phyloP scores from a whole-genome alignment of 2,888 invertebrate species.

The Nysson spinosus region DNA sequence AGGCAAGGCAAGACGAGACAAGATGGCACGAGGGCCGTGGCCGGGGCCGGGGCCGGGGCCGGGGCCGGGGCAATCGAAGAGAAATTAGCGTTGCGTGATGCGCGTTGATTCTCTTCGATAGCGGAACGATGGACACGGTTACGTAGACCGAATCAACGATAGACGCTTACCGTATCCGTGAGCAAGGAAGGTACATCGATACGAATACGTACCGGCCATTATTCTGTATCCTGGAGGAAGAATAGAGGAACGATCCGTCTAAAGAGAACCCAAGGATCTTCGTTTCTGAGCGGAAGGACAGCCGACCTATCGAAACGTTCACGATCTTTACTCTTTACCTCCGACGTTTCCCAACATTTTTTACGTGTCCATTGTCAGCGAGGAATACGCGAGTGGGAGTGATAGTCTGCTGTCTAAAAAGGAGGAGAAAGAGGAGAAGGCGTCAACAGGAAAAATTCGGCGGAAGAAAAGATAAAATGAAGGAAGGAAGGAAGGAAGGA shows the following conservation, averaged over 20 bases:
- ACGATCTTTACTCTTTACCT: too few relatives aligned
- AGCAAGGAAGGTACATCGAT: too few relatives aligned
- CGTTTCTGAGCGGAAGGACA: too few relatives aligned
- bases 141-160: constrained; percentile 46
- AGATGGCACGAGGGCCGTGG: too few relatives aligned
- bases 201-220: constrained; percentile 16
- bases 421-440: constrained; percentile 5
- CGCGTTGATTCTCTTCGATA: constrained; percentile 75
- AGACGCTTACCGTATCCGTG: constrained; percentile 21
- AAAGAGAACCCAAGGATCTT: too few relatives aligned
- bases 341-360: too few relatives aligned
- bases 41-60: neutral
- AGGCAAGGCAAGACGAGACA: neutral
- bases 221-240: too few relatives aligned
- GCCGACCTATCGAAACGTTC: too few relatives aligned
- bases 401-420: too few relatives aligned
- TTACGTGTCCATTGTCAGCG: too few relatives aligned
- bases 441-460: constrained; percentile 32
- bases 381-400: too few relatives aligned
- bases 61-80: constrained; percentile 76
- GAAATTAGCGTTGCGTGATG: constrained; percentile 77
- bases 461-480: constrained; percentile 37
- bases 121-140: constrained; percentile 73
- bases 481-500: constrained; percentile 31
- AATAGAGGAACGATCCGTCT: too few relatives aligned